Conservation (phyloP, 2,888 invertebrate genomes). For the Sipha maydis region DNA sequence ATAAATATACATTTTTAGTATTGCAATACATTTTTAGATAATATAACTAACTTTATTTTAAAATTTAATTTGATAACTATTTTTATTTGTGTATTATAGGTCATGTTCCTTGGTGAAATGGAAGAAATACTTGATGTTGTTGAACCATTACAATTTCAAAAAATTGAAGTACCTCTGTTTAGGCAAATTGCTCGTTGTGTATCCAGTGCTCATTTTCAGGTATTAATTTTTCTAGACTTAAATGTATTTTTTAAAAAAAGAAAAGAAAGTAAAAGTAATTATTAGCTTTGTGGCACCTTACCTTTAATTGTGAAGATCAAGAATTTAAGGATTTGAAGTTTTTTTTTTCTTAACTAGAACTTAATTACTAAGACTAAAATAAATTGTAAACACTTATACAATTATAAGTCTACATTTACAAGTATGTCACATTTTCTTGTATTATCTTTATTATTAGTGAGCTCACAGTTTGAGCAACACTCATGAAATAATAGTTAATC, state of each 20-base stretch:
- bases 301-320: too few relatives aligned
- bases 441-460: too few relatives aligned
- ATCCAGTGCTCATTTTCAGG: slow-evolving; percentile 99
- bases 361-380: too few relatives aligned
- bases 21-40: neutral
- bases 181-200: slow-evolving; percentile 99
- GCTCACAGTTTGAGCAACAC: too few relatives aligned
- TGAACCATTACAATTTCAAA: slow-evolving; percentile 98
- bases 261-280: neutral
- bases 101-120: slow-evolving; percentile 99
- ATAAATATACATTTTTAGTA: neutral
- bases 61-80: neutral
- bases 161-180: slow-evolving; percentile 97
- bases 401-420: too few relatives aligned
- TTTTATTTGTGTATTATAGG: slow-evolving; percentile 70
- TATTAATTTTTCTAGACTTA: slow-evolving; percentile 67
- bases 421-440: too few relatives aligned
- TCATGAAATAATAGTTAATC: too few relatives aligned
- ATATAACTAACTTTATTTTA: neutral
- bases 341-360: too few relatives aligned
- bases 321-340: too few relatives aligned
- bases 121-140: slow-evolving; percentile 99
- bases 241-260: neutral
- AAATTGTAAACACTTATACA: too few relatives aligned
- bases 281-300: neutral